These are phyloP conservation scores for Pygmarrhopalites habei DNA, from an alignment of 1,140 invertebrate species.

Conservation along the genomic window DNA sequence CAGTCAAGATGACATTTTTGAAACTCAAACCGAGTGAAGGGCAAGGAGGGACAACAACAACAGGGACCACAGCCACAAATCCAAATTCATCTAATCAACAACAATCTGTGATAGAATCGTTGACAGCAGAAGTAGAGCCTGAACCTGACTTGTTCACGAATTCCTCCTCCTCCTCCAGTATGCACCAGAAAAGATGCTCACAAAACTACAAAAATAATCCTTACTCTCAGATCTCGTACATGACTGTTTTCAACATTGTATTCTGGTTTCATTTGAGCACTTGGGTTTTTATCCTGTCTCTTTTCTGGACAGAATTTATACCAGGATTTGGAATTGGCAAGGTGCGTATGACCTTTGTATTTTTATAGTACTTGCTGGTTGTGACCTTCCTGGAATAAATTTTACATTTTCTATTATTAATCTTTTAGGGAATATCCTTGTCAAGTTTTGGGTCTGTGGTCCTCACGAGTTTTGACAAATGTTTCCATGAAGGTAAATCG, in stretches of 20 bases:
- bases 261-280: conserved; percentile 31
- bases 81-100: no score
- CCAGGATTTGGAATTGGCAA: conserved; percentile 32
- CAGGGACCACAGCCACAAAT: no score
- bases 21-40: conserved; percentile 5
- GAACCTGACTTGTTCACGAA: neutral
- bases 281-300: conserved; percentile 23
- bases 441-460: neutral
- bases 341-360: neutral
- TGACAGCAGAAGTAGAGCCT: neutral
- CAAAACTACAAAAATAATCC: conserved; percentile 14
- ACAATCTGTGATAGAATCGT: no score
- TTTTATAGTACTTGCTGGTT: no score
- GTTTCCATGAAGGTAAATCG: no score
- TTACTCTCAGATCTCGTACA: conserved; percentile 21
- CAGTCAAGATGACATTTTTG: conserved; percentile 27
- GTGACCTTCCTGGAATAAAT: no score
- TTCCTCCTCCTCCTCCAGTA: neutral
- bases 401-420: neutral
- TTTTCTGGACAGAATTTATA: conserved; percentile 36
- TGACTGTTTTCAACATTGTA: conserved; percentile 21
- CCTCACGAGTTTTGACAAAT: neutral
- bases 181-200: neutral
- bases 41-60: no score
- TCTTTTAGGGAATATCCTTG: neutral